phyloP scores from a whole-genome alignment of 2,113 vertebrate species.

The Xenopus laevis region DNA sequence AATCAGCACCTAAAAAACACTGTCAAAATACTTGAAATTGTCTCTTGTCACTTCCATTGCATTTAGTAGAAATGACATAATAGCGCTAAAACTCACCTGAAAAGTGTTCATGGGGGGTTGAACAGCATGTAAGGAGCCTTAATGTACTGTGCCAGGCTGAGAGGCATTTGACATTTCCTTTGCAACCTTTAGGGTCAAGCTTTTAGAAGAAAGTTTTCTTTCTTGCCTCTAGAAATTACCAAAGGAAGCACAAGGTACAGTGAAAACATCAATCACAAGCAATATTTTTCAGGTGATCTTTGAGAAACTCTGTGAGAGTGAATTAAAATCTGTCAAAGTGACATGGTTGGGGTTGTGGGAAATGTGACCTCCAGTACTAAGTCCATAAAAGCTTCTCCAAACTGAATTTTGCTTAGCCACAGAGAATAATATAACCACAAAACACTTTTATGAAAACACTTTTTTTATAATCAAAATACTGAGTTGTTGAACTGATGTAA shows the following conservation, averaged over 20 bases:
- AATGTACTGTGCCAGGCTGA: conserved; percentile 13
- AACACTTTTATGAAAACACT: too few relatives aligned
- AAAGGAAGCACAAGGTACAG: conserved; percentile 6
- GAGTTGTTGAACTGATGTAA: too few relatives aligned
- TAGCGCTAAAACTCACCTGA: too few relatives aligned
- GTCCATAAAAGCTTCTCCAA: conserved; percentile 39
- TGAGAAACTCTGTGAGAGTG: conserved; percentile 36
- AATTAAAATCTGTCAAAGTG: conserved; percentile 40
- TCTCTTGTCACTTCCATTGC: too few relatives aligned
- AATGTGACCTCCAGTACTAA: conserved; percentile 50
- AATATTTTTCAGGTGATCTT: conserved; percentile 36
- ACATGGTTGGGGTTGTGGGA: conserved; percentile 35
- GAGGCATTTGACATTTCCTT: conserved; percentile 42
- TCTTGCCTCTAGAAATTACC: conserved; percentile 11
- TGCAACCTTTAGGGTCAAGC: not conserved
- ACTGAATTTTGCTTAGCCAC: conserved; percentile 23
- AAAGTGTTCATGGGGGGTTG: not conserved
- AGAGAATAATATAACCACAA: not conserved
- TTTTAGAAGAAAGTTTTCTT: conserved; percentile 36
- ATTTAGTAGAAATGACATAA: too few relatives aligned
- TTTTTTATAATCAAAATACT: too few relatives aligned
- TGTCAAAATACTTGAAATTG: too few relatives aligned
- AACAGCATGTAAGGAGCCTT: conserved; percentile 33
- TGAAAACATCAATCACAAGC: conserved; percentile 11
- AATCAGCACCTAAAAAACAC: too few relatives aligned